Evolutionary conservation across 2,113 vertebrate genomes (phyloP).

Genomic region (Colistium nudipinnis): DNA sequence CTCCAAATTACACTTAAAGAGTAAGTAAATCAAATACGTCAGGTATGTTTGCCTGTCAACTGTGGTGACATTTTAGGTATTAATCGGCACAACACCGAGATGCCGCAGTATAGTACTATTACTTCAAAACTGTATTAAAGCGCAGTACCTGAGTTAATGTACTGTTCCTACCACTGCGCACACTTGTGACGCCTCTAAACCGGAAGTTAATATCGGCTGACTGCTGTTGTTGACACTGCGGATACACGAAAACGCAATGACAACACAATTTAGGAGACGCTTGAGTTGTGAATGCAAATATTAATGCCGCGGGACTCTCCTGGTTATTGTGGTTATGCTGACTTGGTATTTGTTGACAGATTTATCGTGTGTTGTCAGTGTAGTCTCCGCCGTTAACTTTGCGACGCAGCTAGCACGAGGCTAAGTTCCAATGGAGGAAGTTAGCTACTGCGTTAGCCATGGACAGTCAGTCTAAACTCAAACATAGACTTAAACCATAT

Average conservation of each 20-base stretch:
- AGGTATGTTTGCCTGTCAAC: neutral
- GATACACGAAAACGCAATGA: neutral
- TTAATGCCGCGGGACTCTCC: rapidly evolving
- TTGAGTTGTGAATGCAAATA: conserved; percentile 3
- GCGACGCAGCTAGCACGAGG: conserved; percentile 14
- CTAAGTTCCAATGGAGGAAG: conserved; percentile 34
- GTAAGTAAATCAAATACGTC: too few relatives aligned
- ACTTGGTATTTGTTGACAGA: neutral
- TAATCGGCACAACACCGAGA: too few relatives aligned
- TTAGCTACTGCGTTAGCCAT: conserved; percentile 37
- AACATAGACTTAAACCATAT: neutral
- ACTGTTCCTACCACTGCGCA: neutral
- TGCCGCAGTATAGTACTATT: neutral
- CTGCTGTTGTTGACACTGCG: conserved; percentile 63
- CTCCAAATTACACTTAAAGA: too few relatives aligned
- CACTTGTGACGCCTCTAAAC: conserved; percentile 43
- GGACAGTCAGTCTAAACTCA: conserved; percentile 5
- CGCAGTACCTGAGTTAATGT: too few relatives aligned
- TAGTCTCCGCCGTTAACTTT: conserved; percentile 1
- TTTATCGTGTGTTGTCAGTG: neutral
- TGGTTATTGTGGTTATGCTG: neutral
- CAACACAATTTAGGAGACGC: neutral
- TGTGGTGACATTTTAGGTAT: too few relatives aligned
- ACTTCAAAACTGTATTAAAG: neutral
- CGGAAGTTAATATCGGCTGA: conserved; percentile 48